Base-by-base conservation (phyloP, 2,113 vertebrate genomes). In the Damaliscus lunatus region DNA sequence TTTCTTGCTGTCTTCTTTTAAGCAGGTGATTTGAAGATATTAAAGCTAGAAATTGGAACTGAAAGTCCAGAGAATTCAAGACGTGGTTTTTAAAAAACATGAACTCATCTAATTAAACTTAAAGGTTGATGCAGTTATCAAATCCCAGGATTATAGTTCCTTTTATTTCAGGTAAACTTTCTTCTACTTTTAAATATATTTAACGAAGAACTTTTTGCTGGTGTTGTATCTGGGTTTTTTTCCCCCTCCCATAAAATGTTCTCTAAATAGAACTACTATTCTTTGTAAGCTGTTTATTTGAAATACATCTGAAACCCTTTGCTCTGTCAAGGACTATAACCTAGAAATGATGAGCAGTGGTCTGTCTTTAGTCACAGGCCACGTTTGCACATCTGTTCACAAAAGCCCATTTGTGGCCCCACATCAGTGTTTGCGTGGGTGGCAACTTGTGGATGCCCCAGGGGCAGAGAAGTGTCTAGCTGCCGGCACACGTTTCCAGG, bases 21-120 rank as follows among this genome's bases (percentile, higher is more conserved):
- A 53, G 62, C 62, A 99, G 99, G 97, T 98, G 71, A 77, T 96
- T 3, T 94, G 98, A 98, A 98, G 98, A 98, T 97, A 96, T 62
- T 93, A 91, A 93, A 98, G 95, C 86, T 97, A 97, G 91, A 98
- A 96, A 80, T 90, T 91, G 95, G 93, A 97, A 90, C 81, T 46
- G 91, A 53, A 98, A 86, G 94, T 97, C 91, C 92, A 91, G 74
- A 97, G 50, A 98, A 98, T 83, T 97, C 50, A 97, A 98, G 91
- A 33, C 31, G 55, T 50, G 36, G 52, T 67, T 93, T 40, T 89
- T 50, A 55, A 67, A 59, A 46, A 85, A 81, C 12, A 74, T 62
- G 25, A 91, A 91, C 33, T 93, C 7, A 3, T 29, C 36, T 80
- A 50, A 85, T 87, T 74, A 62, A 13, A 81, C 50, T 96, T 95